Base-by-base conservation (phyloP, 2,113 vertebrate genomes). In the Regulus satrapa region DNA sequence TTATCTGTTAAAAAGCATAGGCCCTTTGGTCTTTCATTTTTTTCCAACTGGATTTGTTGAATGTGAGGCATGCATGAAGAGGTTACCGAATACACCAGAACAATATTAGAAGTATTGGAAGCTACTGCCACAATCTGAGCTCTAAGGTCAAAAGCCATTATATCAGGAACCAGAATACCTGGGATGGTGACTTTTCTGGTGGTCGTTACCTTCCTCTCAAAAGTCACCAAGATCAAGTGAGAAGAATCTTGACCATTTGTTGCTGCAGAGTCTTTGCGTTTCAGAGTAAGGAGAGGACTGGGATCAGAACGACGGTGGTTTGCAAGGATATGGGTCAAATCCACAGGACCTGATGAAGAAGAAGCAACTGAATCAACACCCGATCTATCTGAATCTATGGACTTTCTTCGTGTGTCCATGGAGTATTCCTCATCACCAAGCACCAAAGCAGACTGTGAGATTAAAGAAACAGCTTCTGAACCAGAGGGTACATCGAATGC, bases 151-250 rank as follows among this genome's bases (percentile, higher is more conserved):
- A 99, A 99, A 55, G 98, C 98, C 61, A 99, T 97, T 68, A 99
- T 98, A 93, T 99, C 99, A 11, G 99, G 99, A 38, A 99, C 98
- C 90, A 98, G 91, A 96, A 99, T 98, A 61, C 99, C 99, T 18
- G 99, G 99, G 68, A 99, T 98, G 67, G 98, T 99, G 78, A 99
- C 99, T 96, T 98, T 99, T 75, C 98, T 98, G 63, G 98, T 99
- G 82, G 98, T 99, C 2, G 99, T 99, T 86, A 98, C 99, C 85
- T 99, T 99, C 48, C 98, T 98, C 74, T 99, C 99, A 26, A 98
- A 99, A 24, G 98, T 99, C 66, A 99, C 98, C 94, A 99, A 94
- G 92, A 99, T 98, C 91, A 99, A 95, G 92, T 99, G 98, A 6
- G 99, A 99, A 36, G 98, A 98, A 97, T 99, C 99, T 91, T 98